Evolutionary conservation across 2,888 invertebrate genomes (phyloP), one percentile per base, ranked within the genome.

Genomic region (Gortyna flavago): DNA sequence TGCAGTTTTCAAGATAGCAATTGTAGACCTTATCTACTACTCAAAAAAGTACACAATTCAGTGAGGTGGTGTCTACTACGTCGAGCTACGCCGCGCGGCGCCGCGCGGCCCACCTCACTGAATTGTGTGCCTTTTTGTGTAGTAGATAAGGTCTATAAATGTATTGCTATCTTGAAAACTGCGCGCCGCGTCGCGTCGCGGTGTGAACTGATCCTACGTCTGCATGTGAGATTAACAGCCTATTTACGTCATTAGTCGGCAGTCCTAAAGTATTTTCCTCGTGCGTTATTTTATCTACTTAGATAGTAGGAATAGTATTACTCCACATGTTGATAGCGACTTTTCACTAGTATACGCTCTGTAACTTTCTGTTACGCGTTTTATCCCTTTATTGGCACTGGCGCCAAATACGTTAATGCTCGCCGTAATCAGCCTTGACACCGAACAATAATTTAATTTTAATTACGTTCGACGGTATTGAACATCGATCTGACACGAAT

Each of bases 211-310:
- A n/a, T n/a, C n/a, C n/a, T n/a, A n/a, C 57, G 73, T 54, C 64
- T 72, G 66, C 57, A 75, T 75, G 65, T 61, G 73, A 85, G 72
- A 73, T 77, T 81, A 82, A 61, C 67, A 54, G n/a, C 32, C 57
- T 77, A 77, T 75, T 75, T 85, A 75, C 88, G 85, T 83, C 83
- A 88, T 85, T 86, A 81, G 77, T 73, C 82, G 81, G 65, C 74
- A 75, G 85, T 67, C 75, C 75, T 77, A 71, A 79, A 79, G 79
- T 76, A 77, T 82, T 79, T 79, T 76, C 70, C 80, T 48, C 62
- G 44, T 62, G 48, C 32, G 61, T 72, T 88, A 87, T 88, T 85
- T 87, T 85, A 87, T 87, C 88, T 77, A 67, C 80, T 77, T 82
- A 85, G 87, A 85, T 81, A 81, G 64, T 75, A 75, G 65, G 64